phyloP scores from a whole-genome alignment of 2,113 vertebrate species.

The Echinops telfairi region DNA sequence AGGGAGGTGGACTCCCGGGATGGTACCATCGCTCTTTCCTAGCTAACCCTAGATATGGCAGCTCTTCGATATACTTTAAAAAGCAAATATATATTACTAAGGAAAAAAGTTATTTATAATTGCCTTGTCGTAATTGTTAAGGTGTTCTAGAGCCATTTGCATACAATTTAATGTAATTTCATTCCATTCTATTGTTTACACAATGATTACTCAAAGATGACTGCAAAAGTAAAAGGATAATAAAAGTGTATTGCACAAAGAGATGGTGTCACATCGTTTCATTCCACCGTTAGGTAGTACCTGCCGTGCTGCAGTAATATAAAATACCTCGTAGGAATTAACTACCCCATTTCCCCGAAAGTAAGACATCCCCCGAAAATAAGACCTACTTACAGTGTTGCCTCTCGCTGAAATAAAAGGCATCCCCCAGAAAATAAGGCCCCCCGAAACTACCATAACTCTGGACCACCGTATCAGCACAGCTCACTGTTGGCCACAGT shows the following conservation, averaged over 20 bases:
- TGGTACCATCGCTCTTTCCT: conserved; percentile 86
- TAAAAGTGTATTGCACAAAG: conserved; percentile 89
- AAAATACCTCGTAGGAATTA: conserved; percentile 18
- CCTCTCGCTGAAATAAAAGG: no score
- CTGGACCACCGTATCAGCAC: no score
- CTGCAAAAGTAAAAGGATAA: conserved; percentile 89
- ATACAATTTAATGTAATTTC: conserved; percentile 89
- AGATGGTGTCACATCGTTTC: conserved; percentile 62
- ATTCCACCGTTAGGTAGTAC: neutral
- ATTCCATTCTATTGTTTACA: conserved; percentile 92
- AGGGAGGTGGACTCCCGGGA: conserved; percentile 77
- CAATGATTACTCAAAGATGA: conserved; percentile 89
- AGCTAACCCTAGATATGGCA: conserved; percentile 89
- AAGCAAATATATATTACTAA: conserved; percentile 90
- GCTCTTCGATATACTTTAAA: conserved; percentile 89
- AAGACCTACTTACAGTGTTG: no score
- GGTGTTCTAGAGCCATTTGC: conserved; percentile 90
- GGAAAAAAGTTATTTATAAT: conserved; percentile 90
- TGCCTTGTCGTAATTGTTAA: conserved; percentile 90
- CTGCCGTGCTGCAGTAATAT: neutral
- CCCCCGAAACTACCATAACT: no score
- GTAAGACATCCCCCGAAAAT: no score
- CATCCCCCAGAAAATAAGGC: no score
- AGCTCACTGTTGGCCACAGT: no score
- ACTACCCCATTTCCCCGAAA: no score